Percentiles rank a stretch among this genome's conserved stretches.
phyloP scores from a whole-genome alignment of 1,140 invertebrate genomes.

The Calliopsis andreniformis region DNA sequence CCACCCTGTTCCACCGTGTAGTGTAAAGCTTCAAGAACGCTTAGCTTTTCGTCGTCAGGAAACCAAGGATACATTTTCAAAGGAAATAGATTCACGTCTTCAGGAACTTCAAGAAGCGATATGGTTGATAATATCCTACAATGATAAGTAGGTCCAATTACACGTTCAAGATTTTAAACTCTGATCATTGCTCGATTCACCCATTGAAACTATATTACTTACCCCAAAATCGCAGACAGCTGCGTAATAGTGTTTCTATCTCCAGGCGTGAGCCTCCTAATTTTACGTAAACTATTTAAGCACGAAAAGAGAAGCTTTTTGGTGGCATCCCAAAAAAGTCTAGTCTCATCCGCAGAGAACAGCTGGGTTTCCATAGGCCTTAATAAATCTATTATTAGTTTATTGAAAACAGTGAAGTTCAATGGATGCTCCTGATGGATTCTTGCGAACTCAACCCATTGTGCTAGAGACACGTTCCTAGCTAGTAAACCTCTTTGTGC shows the following conservation, averaged over 20 bases:
- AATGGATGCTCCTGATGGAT: constrained; percentile 89
- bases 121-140: constrained; percentile 84
- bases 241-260: constrained; percentile 87
- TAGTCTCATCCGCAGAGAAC: constrained; percentile 87
- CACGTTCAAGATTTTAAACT: no score
- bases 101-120: constrained; percentile 83
- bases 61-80: constrained; percentile 86
- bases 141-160: neutral
- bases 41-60: constrained; percentile 82
- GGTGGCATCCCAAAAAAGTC: constrained; percentile 89
- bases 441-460: constrained; percentile 89
- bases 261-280: constrained; percentile 85
- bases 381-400: constrained; percentile 85
- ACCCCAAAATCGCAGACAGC: constrained; percentile 86
- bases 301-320: constrained; percentile 89
- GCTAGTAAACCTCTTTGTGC: constrained; percentile 93
- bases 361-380: constrained; percentile 85
- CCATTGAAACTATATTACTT: constrained; percentile 33
- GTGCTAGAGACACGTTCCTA: constrained; percentile 85
- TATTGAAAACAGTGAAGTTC: constrained; percentile 88
- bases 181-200: neutral
- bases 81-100: constrained; percentile 86
- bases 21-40: constrained; percentile 84
- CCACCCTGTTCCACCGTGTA: constrained; percentile 88
- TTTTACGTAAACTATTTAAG: constrained; percentile 87